These are phyloP conservation scores for Seira sanloemensis DNA, from an alignment of 2,888 invertebrate species.

Conservation along the genomic window DNA sequence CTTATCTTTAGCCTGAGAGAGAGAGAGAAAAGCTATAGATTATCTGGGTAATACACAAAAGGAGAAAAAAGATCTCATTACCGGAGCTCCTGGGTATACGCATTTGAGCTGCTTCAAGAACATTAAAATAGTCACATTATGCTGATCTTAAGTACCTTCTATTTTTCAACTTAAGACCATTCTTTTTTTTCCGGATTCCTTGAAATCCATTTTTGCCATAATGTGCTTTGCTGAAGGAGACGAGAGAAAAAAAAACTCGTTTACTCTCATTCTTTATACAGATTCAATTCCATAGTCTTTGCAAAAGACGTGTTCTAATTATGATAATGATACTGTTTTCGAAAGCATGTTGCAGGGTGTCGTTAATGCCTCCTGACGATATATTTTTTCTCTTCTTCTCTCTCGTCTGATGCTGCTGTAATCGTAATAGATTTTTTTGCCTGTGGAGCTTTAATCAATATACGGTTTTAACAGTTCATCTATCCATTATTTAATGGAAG, in stretches of 20 bases:
- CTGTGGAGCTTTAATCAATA: background rate
- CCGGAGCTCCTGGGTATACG: background rate
- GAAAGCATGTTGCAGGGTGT: background rate
- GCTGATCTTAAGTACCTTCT: constrained; percentile 47
- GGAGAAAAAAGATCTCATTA: background rate
- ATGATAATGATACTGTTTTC: background rate
- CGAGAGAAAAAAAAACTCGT: background rate
- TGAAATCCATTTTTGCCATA: constrained; percentile 16
- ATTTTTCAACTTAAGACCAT: constrained; percentile 43
- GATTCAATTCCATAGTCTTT: background rate
- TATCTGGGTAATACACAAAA: background rate
- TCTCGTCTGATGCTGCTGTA: background rate
- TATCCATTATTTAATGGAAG: too few species aligned
- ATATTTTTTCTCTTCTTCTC: too few species aligned
- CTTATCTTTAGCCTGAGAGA: background rate
- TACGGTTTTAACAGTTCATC: background rate
- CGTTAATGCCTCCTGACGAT: too few species aligned
- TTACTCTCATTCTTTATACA: background rate
- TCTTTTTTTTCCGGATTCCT: constrained; percentile 33
- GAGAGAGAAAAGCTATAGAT: background rate
- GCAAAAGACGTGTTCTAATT: background rate
- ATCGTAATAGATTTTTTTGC: background rate
- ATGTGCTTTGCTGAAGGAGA: background rate
- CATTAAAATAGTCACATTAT: constrained; percentile 53
- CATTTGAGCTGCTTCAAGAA: background rate